Conservation (phyloP, 2,888 invertebrate genomes). For the Vandiemenella viatica region DNA sequence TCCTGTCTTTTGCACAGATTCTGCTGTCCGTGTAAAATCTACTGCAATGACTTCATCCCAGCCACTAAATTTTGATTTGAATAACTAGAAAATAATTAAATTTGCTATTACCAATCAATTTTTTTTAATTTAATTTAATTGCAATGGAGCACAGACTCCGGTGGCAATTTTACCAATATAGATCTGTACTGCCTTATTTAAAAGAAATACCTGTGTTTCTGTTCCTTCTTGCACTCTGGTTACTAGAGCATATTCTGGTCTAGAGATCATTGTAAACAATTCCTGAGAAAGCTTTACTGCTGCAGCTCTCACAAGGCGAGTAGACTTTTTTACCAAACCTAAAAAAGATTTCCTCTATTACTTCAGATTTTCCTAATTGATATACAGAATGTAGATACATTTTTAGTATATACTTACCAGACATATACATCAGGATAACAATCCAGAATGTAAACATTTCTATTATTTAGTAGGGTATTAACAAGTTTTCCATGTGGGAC, state of each 20-base stretch:
- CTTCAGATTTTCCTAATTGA: constrained; percentile 1
- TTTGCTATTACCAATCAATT: neutral
- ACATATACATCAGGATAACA: constrained; percentile 88
- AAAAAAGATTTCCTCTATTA: constrained; percentile 2
- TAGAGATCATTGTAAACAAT: constrained; percentile 82
- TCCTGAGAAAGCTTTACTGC: constrained; percentile 95
- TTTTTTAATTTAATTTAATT: neutral
- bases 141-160: too few species aligned
- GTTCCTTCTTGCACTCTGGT: constrained; percentile 84
- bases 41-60: constrained; percentile 99
- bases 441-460: constrained; percentile 92
- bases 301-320: constrained; percentile 83
- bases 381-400: constrained; percentile 5
- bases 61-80: constrained; percentile 90
- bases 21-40: constrained; percentile 95
- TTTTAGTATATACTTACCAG: constrained; percentile 45
- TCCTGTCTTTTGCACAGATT: constrained; percentile 90
- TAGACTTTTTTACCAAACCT: constrained; percentile 97
- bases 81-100: constrained; percentile 43
- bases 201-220: constrained; percentile 53
- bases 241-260: constrained; percentile 75
- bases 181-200: constrained; percentile 7
- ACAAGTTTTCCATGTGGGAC: constrained; percentile 59
- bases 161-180: too few species aligned
- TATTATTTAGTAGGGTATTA: constrained; percentile 65